Evolutionary conservation across 1,140 invertebrate genomes (phyloP).

Genomic region (Pogonomyrmex barbatus): DNA sequence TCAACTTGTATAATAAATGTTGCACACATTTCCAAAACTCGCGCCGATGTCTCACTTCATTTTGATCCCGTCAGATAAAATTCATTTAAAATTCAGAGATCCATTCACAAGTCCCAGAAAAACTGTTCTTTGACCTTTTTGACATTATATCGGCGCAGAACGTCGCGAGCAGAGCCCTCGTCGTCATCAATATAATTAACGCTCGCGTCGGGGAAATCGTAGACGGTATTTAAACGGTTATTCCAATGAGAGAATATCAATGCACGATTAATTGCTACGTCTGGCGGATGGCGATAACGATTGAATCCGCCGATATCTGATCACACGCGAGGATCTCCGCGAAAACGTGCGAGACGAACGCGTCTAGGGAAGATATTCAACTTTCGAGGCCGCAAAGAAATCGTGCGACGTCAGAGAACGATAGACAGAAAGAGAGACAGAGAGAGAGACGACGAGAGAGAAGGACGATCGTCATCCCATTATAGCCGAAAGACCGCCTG

Average conservation of each 20-base stretch:
- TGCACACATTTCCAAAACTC: not conserved
- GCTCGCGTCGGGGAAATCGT: not conserved
- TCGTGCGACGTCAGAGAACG: constrained; percentile 27
- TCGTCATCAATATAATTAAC: constrained; percentile 40
- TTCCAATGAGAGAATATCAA: constrained; percentile 39
- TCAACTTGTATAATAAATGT: constrained; percentile 23
- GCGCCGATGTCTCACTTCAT: not conserved
- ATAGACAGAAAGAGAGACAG: constrained; percentile 3
- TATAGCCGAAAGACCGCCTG: constrained; percentile 56
- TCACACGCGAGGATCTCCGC: constrained; percentile 11
- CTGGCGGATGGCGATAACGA: constrained; percentile 21
- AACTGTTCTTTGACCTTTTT: not conserved
- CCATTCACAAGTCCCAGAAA: constrained; percentile 6
- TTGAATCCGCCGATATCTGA: not conserved
- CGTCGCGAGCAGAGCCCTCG: not conserved
- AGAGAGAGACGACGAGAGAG: constrained; percentile 1
- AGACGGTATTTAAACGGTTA: constrained; percentile 32
- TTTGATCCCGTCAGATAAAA: not conserved
- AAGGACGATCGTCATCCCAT: constrained; percentile 51
- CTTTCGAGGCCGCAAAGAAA: constrained; percentile 34
- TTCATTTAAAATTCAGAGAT: constrained; percentile 29
- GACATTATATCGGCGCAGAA: constrained; percentile 4
- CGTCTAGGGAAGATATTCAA: constrained; percentile 24
- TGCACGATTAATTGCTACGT: constrained; percentile 46
- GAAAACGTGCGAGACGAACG: constrained; percentile 31